Evolutionary conservation across 2,113 vertebrate genomes (phyloP).

Genomic region (Otus sunia): DNA sequence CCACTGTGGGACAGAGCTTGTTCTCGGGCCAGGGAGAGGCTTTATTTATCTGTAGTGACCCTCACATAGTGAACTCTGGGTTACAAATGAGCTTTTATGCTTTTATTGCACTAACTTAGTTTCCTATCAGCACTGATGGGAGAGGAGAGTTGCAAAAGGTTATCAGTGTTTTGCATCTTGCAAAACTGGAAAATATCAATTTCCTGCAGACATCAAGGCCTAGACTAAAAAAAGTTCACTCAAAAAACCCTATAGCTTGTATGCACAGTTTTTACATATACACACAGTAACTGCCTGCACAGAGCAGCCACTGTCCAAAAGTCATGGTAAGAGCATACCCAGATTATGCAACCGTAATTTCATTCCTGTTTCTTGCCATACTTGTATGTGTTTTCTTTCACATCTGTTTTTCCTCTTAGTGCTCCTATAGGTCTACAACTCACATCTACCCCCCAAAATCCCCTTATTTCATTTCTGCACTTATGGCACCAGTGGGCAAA

Average conservation of each 20-base stretch:
- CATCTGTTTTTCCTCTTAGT: not conserved
- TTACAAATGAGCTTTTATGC: slow-evolving; percentile 24
- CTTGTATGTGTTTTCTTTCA: not conserved
- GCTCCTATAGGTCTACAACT: not conserved
- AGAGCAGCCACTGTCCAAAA: slow-evolving; percentile 9
- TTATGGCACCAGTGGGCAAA: not conserved
- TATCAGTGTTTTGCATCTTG: slow-evolving; percentile 36
- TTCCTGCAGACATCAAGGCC: slow-evolving; percentile 24
- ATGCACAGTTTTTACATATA: not conserved
- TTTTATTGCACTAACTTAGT: slow-evolving; percentile 18
- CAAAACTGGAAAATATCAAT: slow-evolving; percentile 29
- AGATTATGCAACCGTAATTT: not conserved
- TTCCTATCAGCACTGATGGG: slow-evolving; percentile 27
- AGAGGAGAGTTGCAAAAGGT: slow-evolving; percentile 8
- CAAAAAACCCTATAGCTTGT: not conserved
- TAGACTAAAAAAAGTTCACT: not conserved
- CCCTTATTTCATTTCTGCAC: not conserved
- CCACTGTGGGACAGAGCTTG: not conserved
- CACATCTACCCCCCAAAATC: not conserved
- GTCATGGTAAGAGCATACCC: not conserved
- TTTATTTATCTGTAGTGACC: slow-evolving; percentile 15
- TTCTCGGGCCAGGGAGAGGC: not conserved
- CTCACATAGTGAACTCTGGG: not conserved
- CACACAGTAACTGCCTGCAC: not conserved
- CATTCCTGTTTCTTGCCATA: not conserved